A percentile compares a stretch with the other conserved stretches of the same genome.
phyloP scores from a whole-genome alignment of 2,888 invertebrate species.

The Heliconius hortense region DNA sequence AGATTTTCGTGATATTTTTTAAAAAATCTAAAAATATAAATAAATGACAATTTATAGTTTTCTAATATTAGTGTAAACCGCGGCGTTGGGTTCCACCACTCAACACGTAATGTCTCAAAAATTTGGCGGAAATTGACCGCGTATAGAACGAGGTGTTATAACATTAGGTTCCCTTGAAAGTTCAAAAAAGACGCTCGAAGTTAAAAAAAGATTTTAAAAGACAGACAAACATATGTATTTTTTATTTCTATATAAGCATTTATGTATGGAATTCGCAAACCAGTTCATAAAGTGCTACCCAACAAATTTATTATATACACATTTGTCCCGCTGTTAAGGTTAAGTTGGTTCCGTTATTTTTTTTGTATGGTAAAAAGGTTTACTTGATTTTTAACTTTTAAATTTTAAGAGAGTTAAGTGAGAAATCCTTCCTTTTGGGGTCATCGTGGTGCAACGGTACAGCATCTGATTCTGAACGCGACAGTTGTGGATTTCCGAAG shows the following conservation, averaged over 20 bases:
- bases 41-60: no score
- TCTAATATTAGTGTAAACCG: no score
- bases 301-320: constrained; percentile 16
- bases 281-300: constrained; percentile 21
- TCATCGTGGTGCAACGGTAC: no score
- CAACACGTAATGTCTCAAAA: no score
- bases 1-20: neutral
- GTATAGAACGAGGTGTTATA: no score
- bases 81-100: no score
- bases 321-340: constrained; percentile 20
- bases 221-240: neutral
- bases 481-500: no score
- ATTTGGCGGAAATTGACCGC: no score
- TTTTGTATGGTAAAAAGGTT: neutral
- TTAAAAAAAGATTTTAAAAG: neutral
- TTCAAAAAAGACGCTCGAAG: neutral
- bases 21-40: no score
- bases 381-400: neutral
- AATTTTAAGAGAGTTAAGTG: neutral
- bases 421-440: neutral
- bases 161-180: no score
- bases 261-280: constrained; percentile 9
- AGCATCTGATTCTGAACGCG: no score
- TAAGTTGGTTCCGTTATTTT: constrained; percentile 7
- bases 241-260: neutral